Evolutionary conservation across 2,113 vertebrate species (phyloP).

Genomic region (Ailuropoda melanoleuca): DNA sequence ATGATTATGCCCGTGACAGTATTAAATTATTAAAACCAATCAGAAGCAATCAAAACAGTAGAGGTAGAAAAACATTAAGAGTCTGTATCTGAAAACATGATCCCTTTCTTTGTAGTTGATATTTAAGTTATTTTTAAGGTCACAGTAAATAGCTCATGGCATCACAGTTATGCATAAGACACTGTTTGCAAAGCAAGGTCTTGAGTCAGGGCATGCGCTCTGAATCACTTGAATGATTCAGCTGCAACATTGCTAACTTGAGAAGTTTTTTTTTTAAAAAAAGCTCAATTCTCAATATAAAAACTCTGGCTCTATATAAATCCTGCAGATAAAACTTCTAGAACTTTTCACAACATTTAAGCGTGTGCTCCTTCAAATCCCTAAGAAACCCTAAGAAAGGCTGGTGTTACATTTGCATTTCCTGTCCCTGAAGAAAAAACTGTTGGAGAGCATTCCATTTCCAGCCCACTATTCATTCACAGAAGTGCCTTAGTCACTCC

Average conservation of each 20-base stretch:
- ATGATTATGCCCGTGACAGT: not conserved
- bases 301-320: not conserved
- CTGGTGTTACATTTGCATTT: not conserved
- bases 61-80: not conserved
- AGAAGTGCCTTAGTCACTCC: not conserved
- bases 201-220: not conserved
- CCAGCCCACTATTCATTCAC: not conserved
- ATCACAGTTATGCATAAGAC: not conserved
- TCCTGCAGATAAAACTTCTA: not conserved
- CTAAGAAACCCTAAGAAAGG: not conserved
- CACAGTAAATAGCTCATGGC: not conserved
- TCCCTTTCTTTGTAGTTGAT: not conserved
- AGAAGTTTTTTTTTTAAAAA: not conserved
- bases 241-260: not conserved
- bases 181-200: not conserved
- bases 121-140: not conserved
- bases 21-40: not conserved
- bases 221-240: not conserved
- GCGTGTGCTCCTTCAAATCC: not conserved
- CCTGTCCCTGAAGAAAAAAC: constrained; percentile 7
- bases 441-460: not conserved
- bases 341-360: not conserved
- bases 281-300: not conserved
- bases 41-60: not conserved
- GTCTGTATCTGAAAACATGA: not conserved